A percentile compares a stretch with the other conserved stretches of the same genome.
Evolutionary conservation across 2,888 invertebrate species (phyloP).

Genomic region (Pristionchus mayeri): DNA sequence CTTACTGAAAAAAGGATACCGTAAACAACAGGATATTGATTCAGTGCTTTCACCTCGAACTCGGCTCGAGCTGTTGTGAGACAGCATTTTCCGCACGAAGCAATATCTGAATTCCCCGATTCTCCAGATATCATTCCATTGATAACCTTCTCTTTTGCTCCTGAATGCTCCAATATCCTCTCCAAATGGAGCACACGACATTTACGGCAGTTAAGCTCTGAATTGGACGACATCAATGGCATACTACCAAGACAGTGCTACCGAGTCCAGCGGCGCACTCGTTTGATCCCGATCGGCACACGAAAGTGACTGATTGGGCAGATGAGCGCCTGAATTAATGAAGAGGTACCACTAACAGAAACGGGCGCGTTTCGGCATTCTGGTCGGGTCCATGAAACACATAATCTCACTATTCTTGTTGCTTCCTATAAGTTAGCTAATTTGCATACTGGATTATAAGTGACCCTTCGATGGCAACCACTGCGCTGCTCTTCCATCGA

Average conservation of each 20-base stretch:
- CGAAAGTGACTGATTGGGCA: not conserved
- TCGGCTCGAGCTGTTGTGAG: not conserved
- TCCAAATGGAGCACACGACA: not conserved
- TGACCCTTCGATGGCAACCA: no score
- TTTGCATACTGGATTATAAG: no score
- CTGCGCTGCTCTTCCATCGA: no score
- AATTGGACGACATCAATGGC: not conserved
- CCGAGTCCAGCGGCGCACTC: not conserved
- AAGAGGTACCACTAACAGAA: no score
- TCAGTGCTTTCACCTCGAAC: no score
- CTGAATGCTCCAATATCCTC: not conserved
- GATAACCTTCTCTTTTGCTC: not conserved
- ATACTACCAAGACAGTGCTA: not conserved
- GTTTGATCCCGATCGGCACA: not conserved
- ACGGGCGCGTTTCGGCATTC: no score
- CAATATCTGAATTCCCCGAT: not conserved
- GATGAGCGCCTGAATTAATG: not conserved
- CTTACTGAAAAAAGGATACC: no score
- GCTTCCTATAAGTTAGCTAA: no score
- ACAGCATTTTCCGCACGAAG: not conserved
- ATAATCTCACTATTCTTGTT: no score
- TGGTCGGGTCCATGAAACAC: no score
- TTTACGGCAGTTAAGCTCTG: not conserved
- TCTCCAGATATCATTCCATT: no score
- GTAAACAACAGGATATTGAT: no score